Evolutionary conservation across 2,888 invertebrate species (phyloP).

Genomic region (Leucophenga maculata): DNA sequence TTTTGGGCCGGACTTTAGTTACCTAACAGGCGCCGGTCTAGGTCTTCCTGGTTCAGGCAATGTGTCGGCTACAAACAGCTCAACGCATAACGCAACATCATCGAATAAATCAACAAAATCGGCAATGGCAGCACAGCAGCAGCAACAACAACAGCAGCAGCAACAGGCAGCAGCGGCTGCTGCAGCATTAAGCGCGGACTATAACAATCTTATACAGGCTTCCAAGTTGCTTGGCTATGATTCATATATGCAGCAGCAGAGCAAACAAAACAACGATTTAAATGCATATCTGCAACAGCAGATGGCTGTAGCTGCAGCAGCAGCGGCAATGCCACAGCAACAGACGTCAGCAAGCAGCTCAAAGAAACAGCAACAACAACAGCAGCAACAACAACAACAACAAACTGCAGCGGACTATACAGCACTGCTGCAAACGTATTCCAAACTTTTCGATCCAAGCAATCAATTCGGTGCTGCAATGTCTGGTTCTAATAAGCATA

Average conservation of each 20-base stretch:
- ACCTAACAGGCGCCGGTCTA: slow-evolving; percentile 61
- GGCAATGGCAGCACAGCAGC: slow-evolving; percentile 52
- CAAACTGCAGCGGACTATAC: slow-evolving; percentile 67
- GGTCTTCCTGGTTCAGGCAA: slow-evolving; percentile 40
- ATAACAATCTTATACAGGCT: slow-evolving; percentile 70
- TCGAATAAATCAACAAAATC: slow-evolving; percentile 55
- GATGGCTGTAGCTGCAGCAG: slow-evolving; percentile 66
- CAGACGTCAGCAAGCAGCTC: slow-evolving; percentile 39
- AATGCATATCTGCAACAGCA: slow-evolving; percentile 70
- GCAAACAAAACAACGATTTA: slow-evolving; percentile 66
- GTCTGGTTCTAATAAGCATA: slow-evolving; percentile 51
- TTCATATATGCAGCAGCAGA: slow-evolving; percentile 69
- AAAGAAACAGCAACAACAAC: slow-evolving; percentile 50
- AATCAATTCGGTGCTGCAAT: slow-evolving; percentile 65
- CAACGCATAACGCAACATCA: slow-evolving; percentile 26
- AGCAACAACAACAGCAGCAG: slow-evolving; percentile 55
- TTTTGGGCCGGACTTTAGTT: slow-evolving; percentile 69
- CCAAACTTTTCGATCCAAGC: slow-evolving; percentile 69
- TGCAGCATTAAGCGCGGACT: slow-evolving; percentile 66
- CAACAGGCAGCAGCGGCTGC: slow-evolving; percentile 61
- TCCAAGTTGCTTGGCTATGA: slow-evolving; percentile 71
- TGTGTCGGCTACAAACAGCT: slow-evolving; percentile 30
- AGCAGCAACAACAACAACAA: slow-evolving; percentile 54
- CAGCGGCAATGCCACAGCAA: slow-evolving; percentile 57
- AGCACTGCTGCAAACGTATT: slow-evolving; percentile 69